Evolutionary conservation across 2,797 vertebrate genomes (phyloP).

Genomic region (Anableps anableps): DNA sequence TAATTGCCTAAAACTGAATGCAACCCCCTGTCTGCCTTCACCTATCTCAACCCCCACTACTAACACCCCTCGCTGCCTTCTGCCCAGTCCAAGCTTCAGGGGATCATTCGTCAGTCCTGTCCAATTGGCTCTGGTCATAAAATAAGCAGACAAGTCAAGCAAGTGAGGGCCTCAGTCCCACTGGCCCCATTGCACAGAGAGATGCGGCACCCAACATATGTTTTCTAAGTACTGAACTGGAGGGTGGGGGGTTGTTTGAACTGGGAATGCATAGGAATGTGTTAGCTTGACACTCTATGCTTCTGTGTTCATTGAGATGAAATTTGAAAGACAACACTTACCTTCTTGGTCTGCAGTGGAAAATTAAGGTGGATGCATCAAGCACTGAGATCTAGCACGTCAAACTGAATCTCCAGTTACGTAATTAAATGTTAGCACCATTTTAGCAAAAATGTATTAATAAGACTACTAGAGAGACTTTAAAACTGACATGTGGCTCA

Average conservation of each 20-base stretch:
- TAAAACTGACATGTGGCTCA: not conserved
- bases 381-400: not conserved
- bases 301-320: conserved; percentile 24
- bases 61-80: conserved; percentile 29
- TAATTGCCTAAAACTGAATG: conserved; percentile 64
- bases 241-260: conserved; percentile 51
- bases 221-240: conserved; percentile 69
- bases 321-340: not conserved
- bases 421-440: not conserved
- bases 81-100: conserved; percentile 61
- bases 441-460: not conserved
- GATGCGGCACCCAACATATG: conserved; percentile 69
- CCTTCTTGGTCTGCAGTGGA: not conserved
- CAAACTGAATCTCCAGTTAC: not conserved
- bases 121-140: conserved; percentile 73
- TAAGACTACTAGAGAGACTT: not conserved
- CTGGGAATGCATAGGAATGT: conserved; percentile 52
- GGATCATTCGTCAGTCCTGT: conserved; percentile 75
- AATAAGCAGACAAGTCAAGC: conserved; percentile 64
- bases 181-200: conserved; percentile 45
- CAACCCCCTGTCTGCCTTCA: not conserved
- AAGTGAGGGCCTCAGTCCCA: conserved; percentile 53
- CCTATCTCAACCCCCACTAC: not conserved
- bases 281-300: conserved; percentile 38
- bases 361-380: not conserved